A percentile compares a stretch with the other conserved stretches of the same genome.
phyloP scores from a whole-genome alignment of 2,797 vertebrate genomes.

The Propithecus perrieri region DNA sequence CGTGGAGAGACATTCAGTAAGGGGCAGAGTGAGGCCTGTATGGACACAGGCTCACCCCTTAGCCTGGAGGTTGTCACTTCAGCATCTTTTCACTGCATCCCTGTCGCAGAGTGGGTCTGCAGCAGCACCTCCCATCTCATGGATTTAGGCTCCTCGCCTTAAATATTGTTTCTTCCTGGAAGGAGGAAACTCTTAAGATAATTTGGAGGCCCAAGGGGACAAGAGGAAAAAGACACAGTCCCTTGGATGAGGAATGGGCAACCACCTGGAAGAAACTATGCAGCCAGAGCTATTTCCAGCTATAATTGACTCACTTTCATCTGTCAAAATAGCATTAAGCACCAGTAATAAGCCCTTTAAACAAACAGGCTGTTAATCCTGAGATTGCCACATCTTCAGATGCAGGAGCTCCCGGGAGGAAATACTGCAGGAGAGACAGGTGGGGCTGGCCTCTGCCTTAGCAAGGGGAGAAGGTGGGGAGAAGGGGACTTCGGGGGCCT shows the following conservation, averaged over 20 bases:
- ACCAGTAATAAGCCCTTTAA: slow-evolving; percentile 85
- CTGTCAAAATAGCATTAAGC: slow-evolving; percentile 87
- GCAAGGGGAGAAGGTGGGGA: not conserved
- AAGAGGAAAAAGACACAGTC: not conserved
- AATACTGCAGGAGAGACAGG: not conserved
- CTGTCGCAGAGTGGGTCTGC: fast-evolving
- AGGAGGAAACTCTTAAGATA: not conserved
- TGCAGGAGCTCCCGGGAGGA: slow-evolving; percentile 67
- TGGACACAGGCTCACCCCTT: not conserved
- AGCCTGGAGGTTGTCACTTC: not conserved
- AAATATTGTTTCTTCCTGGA: not conserved
- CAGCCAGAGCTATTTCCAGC: slow-evolving; percentile 81
- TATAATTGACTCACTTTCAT: slow-evolving; percentile 84
- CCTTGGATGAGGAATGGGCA: not conserved
- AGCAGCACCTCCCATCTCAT: not conserved
- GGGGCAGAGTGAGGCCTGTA: not conserved
- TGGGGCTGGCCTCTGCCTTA: not conserved
- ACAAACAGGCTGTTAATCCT: slow-evolving; percentile 85
- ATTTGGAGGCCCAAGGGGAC: not conserved
- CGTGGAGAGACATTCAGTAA: not conserved
- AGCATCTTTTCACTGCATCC: not conserved
- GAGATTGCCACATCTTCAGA: slow-evolving; percentile 59
- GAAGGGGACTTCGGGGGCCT: not conserved
- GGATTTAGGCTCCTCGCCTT: not conserved
- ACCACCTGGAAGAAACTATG: not conserved